Base-by-base conservation (phyloP, 2,113 vertebrate genomes). In the Manacus vitellinus region DNA sequence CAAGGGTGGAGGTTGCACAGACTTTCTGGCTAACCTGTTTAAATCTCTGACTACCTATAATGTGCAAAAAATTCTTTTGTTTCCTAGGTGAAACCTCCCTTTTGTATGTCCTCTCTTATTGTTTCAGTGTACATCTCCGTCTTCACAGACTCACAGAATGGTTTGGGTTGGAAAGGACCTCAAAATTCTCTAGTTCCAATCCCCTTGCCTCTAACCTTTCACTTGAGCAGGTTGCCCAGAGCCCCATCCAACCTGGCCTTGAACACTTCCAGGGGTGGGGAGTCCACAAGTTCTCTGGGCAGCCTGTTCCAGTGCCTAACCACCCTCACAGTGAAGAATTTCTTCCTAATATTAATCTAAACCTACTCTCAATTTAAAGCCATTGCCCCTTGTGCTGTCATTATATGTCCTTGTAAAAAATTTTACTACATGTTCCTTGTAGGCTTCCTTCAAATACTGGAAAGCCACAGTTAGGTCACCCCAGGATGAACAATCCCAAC, bases 391-490 rank as follows among this genome's bases (percentile, higher is more conserved):
- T 37, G 8, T 66, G 18, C 14, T 39, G 6, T 59, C 27, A 16
- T 44, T 37, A 19, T 22, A 59, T 13, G 3, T 20, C 22, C 52
- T 59, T 17, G 3, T 19, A 16, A 58, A 31, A 31, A 43, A 22
- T 51, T 58, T 44, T 20, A 56, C 17, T 81, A 23, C 44, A 33
- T 33, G 27, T 73, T 37, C 52, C 44, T 67, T 52, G 4, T 33
- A n/a, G 22, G 52, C 5, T 13, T 0, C 0, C 9, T 37, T 33
- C 37, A 28, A 59, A 81, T 33, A 59, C 4, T 13, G 4, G 33
- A 66, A 52, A 9, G 16, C 23, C 12, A 37, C 33, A 44, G 37
- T 51, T 44, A 59, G 11, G 33, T 33, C 37, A 66, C 12, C 10
- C 18, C 19, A 39, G 15, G 15, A 12, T 89, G 14, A 89, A 28